Base-by-base conservation (phyloP, 2,888 invertebrate genomes). In the Emesis furor region DNA sequence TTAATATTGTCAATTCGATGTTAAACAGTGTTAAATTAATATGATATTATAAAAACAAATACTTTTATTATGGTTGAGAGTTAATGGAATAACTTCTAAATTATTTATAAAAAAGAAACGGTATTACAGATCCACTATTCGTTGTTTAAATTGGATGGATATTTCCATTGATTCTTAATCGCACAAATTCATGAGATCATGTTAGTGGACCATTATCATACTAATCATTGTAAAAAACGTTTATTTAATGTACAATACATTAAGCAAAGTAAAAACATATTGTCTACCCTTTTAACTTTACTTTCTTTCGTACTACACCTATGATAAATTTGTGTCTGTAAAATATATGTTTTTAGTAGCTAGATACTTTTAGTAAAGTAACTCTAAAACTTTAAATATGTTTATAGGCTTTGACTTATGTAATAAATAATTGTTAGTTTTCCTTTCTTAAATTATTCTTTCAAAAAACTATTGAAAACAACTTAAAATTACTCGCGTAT, bases 1-100 rank as follows among this genome's bases (percentile, higher is more conserved):
- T 62, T 62, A 62, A 24, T 30, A 62, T 62, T 62, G 62, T 62
- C 62, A 62, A 62, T 62, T 62, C 12, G 30, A 30, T 62, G 12
- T 62, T 62, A 32, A 62, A 62, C 62, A 62, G 30, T 32, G 12
- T 59, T 62, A 30, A 62, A 24, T 24, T 30, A 46, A 12, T 46
- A 46, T 46, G 14, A 46, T 46, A 46, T 14, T 46, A 46, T 46
- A 46, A 46, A 46, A 46, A 7, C 12, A 46, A 46, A 3, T 46
- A 46, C 12, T 46, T 46, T 46, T 3, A 46, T 14, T 46, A 46
- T 10, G 46, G 46, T 46, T 46, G 46, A 46, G 46, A 46, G 14
- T 46, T 46, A 46, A 46, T 46, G 46, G 14, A 46, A 46, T 14
- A 46, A 46, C 46, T 46, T 46, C 46, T 46, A 14, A 46, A 12